These are phyloP conservation scores for Caiman crocodilus DNA, from an alignment of 2,797 vertebrate species.

Conservation along the genomic window DNA sequence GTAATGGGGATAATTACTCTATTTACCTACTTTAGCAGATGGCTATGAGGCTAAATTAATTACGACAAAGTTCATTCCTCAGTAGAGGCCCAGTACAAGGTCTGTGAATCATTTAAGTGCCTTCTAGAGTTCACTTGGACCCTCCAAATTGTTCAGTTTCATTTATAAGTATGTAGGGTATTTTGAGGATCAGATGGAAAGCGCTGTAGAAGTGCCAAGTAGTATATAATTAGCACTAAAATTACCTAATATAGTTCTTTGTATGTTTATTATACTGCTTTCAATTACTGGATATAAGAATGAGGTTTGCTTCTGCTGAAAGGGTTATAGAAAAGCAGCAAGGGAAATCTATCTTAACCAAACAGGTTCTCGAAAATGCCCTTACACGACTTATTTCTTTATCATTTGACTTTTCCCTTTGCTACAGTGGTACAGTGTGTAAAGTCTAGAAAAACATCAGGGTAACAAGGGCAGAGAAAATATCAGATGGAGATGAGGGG, in stretches of 20 bases:
- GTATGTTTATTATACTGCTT: background rate
- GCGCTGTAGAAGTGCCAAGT: conserved; percentile 47
- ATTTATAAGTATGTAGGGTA: conserved; percentile 56
- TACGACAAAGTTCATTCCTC: background rate
- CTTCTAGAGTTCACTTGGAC: conserved; percentile 45
- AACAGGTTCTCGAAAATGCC: conserved; percentile 31
- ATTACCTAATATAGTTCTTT: background rate
- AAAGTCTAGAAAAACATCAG: conserved; percentile 78
- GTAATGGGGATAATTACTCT: background rate
- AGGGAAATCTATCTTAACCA: conserved; percentile 32
- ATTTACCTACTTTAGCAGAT: background rate
- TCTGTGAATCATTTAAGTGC: background rate
- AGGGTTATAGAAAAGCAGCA: conserved; percentile 10
- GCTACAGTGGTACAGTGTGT: conserved; percentile 46
- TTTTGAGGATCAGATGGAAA: conserved; percentile 65
- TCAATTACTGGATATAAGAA: background rate
- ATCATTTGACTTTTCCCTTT: conserved; percentile 67
- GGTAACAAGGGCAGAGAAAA: conserved; percentile 74
- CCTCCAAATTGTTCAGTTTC: conserved; percentile 69
- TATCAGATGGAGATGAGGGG: conserved; percentile 75
- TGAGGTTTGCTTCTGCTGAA: conserved; percentile 25
- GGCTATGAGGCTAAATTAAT: background rate
- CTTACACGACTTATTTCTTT: conserved; percentile 15
- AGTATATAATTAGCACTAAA: conserved; percentile 24
- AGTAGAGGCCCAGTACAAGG: conserved; percentile 19